Percentiles rank a stretch among this genome's conserved stretches.
phyloP scores from a whole-genome alignment of 35 echinoderm and acorn worm genomes.

The Holothuria glaberrima region DNA sequence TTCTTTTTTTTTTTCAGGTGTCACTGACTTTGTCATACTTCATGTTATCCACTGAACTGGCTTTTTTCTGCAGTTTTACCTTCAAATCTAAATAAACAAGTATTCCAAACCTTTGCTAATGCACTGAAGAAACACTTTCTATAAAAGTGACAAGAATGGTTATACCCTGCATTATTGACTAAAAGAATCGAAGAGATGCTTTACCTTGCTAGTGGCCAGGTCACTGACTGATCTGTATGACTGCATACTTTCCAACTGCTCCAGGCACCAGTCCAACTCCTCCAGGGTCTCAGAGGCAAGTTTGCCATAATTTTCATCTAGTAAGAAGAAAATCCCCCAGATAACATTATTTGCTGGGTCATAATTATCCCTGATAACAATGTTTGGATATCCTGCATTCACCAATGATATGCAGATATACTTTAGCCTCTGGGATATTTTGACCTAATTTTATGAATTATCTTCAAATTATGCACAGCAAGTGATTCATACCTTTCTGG shows the following conservation, averaged over 20 bases:
- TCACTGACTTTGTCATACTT: too few species aligned
- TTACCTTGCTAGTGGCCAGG: slow-evolving; percentile 96
- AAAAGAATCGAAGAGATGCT: background rate
- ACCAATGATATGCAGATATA: background rate
- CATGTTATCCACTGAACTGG: too few species aligned
- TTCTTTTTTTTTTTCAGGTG: too few species aligned
- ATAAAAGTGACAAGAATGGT: background rate
- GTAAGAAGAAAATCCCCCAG: background rate
- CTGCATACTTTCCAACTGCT: slow-evolving; percentile 95
- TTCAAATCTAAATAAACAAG: too few species aligned
- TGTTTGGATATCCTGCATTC: too few species aligned
- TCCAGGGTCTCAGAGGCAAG: slow-evolving; percentile 90
- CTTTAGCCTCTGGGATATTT: background rate
- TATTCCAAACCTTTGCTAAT: background rate
- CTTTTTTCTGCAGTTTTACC: too few species aligned
- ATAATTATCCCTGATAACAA: too few species aligned
- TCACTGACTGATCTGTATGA: slow-evolving; percentile 97
- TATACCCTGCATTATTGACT: background rate
- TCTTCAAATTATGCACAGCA: background rate
- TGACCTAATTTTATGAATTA: background rate
- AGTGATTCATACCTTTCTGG: background rate
- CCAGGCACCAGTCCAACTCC: slow-evolving; percentile 97
- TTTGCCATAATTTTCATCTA: slow-evolving; percentile 86
- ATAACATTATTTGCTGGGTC: background rate
- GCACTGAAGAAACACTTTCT: background rate